Conservation (phyloP, 1,140 invertebrate genomes). For the Acyrthosiphon pisum region DNA sequence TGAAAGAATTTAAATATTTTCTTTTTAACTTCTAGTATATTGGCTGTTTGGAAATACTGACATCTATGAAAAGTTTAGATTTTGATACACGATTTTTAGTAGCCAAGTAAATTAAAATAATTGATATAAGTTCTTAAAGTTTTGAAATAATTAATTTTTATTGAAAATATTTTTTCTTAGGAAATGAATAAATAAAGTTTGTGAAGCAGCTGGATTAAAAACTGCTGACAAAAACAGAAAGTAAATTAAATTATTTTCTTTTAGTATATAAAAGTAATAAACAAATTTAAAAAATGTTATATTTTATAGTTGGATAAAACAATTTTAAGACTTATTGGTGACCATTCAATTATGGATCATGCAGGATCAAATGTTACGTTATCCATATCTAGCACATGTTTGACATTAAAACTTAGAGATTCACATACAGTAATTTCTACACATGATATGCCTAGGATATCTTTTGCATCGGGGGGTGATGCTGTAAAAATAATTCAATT, state of each 20-base stretch:
- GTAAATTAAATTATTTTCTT: slow-evolving; percentile 62
- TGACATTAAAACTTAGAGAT: slow-evolving; percentile 84
- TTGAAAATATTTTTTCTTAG: slow-evolving; percentile 68
- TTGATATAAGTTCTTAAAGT: background rate
- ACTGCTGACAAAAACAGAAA: slow-evolving; percentile 84
- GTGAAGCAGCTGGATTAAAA: slow-evolving; percentile 91
- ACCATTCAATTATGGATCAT: slow-evolving; percentile 86
- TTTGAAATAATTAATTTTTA: background rate
- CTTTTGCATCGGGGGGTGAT: slow-evolving; percentile 96
- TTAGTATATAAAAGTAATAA: background rate
- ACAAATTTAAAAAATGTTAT: background rate
- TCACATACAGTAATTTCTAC: slow-evolving; percentile 84
- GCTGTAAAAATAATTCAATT: slow-evolving; percentile 70
- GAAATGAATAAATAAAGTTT: slow-evolving; percentile 95
- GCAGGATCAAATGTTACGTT: slow-evolving; percentile 92
- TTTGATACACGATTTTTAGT: slow-evolving; percentile 94
- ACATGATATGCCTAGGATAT: slow-evolving; percentile 97
- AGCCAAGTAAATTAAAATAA: slow-evolving; percentile 79
- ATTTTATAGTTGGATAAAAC: slow-evolving; percentile 73
- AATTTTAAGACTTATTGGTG: slow-evolving; percentile 81
- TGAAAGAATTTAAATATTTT: background rate
- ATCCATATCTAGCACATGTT: slow-evolving; percentile 88
- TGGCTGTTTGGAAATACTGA: slow-evolving; percentile 92
- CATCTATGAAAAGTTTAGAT: slow-evolving; percentile 97
- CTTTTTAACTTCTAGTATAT: slow-evolving; percentile 78